Evolutionary conservation across 2,113 vertebrate species (phyloP).

Genomic region (zebrafish (Danio rerio)): GRCz12tu NC_133182.1:35516001-35516500

Average conservation of each 20-base stretch:
- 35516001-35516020: constrained; percentile 76
- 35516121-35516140: too few relatives aligned
- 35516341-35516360: not conserved
- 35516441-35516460: not conserved
- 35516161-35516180: not conserved
- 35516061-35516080: not conserved
- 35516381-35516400: not conserved
- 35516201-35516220: constrained; percentile 6
- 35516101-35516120: not conserved
- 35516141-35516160: too few relatives aligned
- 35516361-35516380: not conserved
- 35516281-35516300: constrained; percentile 19
- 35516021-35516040: constrained; percentile 74
- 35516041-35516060: not conserved
- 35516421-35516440: constrained; percentile 7
- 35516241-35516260: not conserved
- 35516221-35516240: constrained; percentile 22
- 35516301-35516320: not conserved
- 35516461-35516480: not conserved
- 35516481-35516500: not conserved
- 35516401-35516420: not conserved
- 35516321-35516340: not conserved
- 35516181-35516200: not conserved
- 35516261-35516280: not conserved
- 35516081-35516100: not conserved